phyloP scores from a whole-genome alignment of 2,113 vertebrate genomes.

The Prionailurus bengalensis region DNA sequence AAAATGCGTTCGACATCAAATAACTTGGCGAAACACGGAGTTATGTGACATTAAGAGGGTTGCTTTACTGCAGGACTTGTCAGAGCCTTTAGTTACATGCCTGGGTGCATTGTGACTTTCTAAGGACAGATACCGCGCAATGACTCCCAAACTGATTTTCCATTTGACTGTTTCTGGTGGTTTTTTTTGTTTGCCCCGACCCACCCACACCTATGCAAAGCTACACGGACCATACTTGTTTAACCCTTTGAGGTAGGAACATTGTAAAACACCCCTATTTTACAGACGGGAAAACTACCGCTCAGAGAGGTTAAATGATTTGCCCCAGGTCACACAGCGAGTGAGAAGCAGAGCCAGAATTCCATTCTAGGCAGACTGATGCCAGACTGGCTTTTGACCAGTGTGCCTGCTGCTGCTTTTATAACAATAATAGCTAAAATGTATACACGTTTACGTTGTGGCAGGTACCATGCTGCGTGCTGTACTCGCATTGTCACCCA shows the following conservation, averaged over 20 bases:
- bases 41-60: background rate
- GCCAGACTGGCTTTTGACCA: background rate
- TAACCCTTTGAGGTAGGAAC: background rate
- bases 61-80: background rate
- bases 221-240: background rate
- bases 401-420: background rate
- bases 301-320: background rate
- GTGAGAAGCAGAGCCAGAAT: background rate
- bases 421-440: background rate
- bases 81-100: background rate
- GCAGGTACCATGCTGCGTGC: background rate
- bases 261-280: background rate
- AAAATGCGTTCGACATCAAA: background rate
- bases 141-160: background rate
- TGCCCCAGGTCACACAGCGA: background rate
- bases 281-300: background rate
- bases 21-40: background rate
- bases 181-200: background rate
- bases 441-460: background rate
- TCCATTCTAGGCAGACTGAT: background rate
- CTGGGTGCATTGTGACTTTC: background rate
- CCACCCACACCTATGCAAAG: background rate
- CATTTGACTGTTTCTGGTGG: background rate
- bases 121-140: background rate
- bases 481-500: background rate